Conservation (phyloP, 2,797 vertebrate species). For the Lemur catta region DNA sequence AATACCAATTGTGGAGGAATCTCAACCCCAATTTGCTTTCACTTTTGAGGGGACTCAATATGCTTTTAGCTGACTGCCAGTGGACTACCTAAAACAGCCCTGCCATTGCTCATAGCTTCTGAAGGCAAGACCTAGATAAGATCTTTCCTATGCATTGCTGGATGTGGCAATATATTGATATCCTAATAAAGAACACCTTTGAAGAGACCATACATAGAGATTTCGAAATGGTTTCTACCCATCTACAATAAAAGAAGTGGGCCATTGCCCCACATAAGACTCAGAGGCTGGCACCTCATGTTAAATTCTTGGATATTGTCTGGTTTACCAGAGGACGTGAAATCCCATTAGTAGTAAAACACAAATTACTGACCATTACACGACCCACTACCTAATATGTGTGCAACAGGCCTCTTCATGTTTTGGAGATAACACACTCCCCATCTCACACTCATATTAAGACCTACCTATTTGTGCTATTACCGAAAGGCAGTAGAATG, state of each 20-base stretch:
- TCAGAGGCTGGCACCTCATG: too few species aligned
- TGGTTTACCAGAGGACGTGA: not conserved
- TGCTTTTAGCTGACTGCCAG: too few species aligned
- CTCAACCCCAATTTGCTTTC: too few species aligned
- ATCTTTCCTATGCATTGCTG: not conserved
- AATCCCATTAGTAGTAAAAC: not conserved
- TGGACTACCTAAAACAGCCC: too few species aligned
- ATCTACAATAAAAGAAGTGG: not conserved
- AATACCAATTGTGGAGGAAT: too few species aligned
- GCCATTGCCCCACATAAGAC: not conserved
- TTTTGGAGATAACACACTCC: not conserved
- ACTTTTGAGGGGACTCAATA: too few species aligned
- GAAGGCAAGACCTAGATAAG: not conserved
- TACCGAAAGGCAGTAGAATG: not conserved
- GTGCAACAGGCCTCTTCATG: not conserved
- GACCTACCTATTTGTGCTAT: not conserved
- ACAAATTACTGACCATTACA: not conserved
- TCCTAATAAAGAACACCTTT: not conserved
- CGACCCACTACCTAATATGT: not conserved
- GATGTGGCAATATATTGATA: not conserved
- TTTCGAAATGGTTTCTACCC: not conserved
- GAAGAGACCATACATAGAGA: not conserved
- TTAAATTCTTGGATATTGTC: not conserved
- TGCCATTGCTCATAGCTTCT: too few species aligned
- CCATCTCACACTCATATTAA: not conserved